phyloP scores from a whole-genome alignment of 1,140 invertebrate species.

The Sitophilus oryzae region DNA sequence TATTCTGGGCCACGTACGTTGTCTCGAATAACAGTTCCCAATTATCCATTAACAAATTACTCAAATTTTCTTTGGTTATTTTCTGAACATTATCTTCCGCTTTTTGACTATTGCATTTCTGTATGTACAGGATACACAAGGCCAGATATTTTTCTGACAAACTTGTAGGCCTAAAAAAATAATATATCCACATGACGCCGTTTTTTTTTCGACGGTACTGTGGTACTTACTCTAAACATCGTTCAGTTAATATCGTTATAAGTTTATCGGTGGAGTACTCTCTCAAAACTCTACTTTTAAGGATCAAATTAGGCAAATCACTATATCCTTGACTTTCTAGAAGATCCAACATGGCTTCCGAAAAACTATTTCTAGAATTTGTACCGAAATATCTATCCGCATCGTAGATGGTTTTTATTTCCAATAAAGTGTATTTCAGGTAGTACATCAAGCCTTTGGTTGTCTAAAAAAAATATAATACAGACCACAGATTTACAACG shows the following conservation, averaged over 20 bases:
- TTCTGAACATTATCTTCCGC: constrained; percentile 46
- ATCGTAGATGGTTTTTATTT: constrained; percentile 44
- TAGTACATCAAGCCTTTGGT: constrained; percentile 51
- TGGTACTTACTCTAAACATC: constrained; percentile 31
- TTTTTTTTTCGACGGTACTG: neutral
- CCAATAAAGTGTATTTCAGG: constrained; percentile 46
- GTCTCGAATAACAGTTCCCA: constrained; percentile 52
- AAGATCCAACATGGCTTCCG: constrained; percentile 46
- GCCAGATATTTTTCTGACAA: constrained; percentile 43
- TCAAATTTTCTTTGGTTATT: constrained; percentile 42
- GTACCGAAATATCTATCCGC: constrained; percentile 43
- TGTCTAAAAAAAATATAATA: constrained; percentile 28
- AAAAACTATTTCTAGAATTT: constrained; percentile 48
- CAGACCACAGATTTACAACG: neutral
- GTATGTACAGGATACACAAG: constrained; percentile 49
- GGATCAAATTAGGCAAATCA: constrained; percentile 49
- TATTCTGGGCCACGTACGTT: constrained; percentile 37
- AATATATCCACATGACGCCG: neutral
- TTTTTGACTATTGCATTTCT: constrained; percentile 48
- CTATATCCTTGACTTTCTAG: constrained; percentile 44
- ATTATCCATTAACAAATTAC: constrained; percentile 43
- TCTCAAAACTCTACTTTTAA: constrained; percentile 50
- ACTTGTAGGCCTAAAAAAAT: constrained; percentile 9
- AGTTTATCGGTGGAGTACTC: constrained; percentile 55
- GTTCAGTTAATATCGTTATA: constrained; percentile 45